These are phyloP conservation scores for Glaucidium brasilianum DNA, from an alignment of 2,113 vertebrate species.

Conservation along the genomic window DNA sequence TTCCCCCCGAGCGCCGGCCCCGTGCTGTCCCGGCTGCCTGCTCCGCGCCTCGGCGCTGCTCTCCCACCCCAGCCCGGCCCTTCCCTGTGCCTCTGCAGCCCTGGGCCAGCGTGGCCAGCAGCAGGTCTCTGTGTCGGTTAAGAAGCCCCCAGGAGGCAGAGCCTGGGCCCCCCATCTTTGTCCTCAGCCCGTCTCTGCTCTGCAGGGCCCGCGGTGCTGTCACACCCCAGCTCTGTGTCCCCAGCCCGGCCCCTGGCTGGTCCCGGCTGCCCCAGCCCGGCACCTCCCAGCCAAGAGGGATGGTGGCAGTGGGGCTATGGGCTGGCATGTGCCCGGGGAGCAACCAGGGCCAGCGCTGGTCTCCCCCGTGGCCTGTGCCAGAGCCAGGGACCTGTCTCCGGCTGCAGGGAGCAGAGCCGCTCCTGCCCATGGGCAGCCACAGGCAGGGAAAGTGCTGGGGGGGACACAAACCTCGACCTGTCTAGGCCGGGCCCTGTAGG, in stretches of 20 bases:
- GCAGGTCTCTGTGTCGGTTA: not conserved
- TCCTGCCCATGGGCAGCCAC: not conserved
- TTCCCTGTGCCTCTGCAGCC: not conserved
- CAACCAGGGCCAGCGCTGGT: not conserved
- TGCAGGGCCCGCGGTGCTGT: not conserved
- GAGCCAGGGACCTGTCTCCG: not conserved
- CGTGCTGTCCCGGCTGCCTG: not conserved
- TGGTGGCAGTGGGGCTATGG: not conserved
- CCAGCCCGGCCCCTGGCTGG: not conserved
- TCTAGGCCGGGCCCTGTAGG: too few relatives aligned
- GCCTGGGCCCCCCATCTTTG: not conserved
- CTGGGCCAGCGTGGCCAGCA: fast-evolving
- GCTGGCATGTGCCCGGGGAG: fast-evolving
- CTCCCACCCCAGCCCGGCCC: not conserved
- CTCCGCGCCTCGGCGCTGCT: not conserved
- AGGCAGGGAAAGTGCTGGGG: not conserved
- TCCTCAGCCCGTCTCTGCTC: not conserved
- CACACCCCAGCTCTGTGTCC: not conserved
- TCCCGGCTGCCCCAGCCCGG: not conserved
- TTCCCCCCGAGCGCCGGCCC: fast-evolving
- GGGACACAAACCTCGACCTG: not conserved
- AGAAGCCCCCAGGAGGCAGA: not conserved
- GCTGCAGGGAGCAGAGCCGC: not conserved
- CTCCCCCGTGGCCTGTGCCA: not conserved
- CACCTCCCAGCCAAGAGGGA: not conserved